Base-by-base conservation (phyloP, 2,888 invertebrate species). In the Paralinhomoeus sp. region DNA sequence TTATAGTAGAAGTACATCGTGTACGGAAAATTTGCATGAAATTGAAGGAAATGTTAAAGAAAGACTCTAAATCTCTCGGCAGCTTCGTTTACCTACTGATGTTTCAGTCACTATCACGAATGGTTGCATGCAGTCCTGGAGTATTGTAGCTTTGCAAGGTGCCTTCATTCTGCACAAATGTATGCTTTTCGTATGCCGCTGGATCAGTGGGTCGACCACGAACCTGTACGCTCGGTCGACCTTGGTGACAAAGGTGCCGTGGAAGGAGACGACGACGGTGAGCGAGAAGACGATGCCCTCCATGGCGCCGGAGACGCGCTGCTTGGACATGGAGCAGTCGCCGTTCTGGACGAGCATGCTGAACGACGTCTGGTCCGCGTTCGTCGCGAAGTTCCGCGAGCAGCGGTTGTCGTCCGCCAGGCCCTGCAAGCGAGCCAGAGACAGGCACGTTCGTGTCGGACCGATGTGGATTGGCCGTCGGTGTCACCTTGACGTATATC, bases 211-310 rank as follows among this genome's bases (percentile, higher is more conserved):
- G n/a, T n/a, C n/a, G n/a, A n/a, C n/a, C n/a, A n/a, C n/a, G n/a
- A n/a, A n/a, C n/a, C n/a, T n/a, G n/a, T n/a, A n/a, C n/a, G n/a
- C n/a, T n/a, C n/a, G 7, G 18, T 43, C 46, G 17, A 40, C 47
- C 37, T 48, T 48, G 12, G 48, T 48, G 20, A 48, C 48, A 37
- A 56, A 57, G 5, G 57, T 57, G 42, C 57, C 57, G 44, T 57
- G 57, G 47, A 57, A 58, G 20, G 52, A 52, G 42, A 57, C 57
- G 27, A 58, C 54, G 39, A 57, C 53, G n/a, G 57, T 57, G 37
- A 57, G 34, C 20, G 56, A 56, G 38, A 56, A 50, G 53, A 57
- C 54, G 39, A 57, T 47, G 27, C 57, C 57, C 49, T 57, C 58
- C 15, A 57, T 40, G 24, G 52, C 50, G 37, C 57, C 58, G 34